These are phyloP conservation scores for Trissoscelio sp. DNA, from an alignment of 2,888 invertebrate species.

Conservation along the genomic window DNA sequence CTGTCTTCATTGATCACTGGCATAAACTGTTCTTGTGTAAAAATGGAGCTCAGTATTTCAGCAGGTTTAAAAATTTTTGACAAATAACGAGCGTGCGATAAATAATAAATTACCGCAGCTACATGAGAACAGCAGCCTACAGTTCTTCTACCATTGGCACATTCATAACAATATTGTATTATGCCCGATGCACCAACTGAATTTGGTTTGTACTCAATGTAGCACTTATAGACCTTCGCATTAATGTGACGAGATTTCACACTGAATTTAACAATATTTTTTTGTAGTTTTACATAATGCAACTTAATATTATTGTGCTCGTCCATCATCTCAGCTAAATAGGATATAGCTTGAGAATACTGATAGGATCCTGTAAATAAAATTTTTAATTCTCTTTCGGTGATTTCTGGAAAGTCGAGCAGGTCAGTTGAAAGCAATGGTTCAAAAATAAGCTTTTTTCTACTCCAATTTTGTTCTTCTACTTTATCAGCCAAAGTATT, in stretches of 20 bases:
- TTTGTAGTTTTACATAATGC: neutral
- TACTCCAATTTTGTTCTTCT: constrained; percentile 1
- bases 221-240: constrained; percentile 17
- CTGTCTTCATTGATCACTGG: neutral
- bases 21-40: neutral
- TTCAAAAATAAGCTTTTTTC: constrained; percentile 15
- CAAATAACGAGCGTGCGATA: neutral
- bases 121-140: neutral
- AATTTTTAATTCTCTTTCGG: constrained; percentile 5
- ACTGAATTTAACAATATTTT: neutral
- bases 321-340: constrained; percentile 16
- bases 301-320: neutral
- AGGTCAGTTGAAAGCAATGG: neutral
- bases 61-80: neutral
- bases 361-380: constrained; percentile 25
- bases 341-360: constrained; percentile 8
- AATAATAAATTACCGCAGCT: neutral
- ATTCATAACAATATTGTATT: neutral
- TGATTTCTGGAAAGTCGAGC: constrained; percentile 31
- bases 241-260: constrained; percentile 19
- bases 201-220: constrained; percentile 9
- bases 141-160: constrained; percentile 2
- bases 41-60: neutral
- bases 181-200: neutral
- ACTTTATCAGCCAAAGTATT: constrained; percentile 15